phyloP scores from a whole-genome alignment of 1,140 invertebrate species.

The Laodelphax striatellus region DNA sequence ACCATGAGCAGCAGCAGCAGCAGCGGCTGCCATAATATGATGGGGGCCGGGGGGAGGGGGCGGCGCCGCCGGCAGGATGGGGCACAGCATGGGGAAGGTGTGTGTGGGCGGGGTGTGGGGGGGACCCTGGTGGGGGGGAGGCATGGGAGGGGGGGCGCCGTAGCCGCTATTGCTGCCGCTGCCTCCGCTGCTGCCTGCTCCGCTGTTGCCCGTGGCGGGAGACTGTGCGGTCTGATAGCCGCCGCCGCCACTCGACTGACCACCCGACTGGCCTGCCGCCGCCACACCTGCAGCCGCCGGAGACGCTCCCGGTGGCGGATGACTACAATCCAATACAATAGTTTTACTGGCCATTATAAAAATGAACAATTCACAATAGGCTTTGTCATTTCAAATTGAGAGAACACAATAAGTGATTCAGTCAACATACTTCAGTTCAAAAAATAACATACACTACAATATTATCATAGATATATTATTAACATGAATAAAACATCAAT shows the following conservation, averaged over 20 bases:
- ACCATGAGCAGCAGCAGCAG: conserved; percentile 11
- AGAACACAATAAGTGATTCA: no score
- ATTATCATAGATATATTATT: no score
- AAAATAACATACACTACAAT: no score
- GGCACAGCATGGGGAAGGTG: conserved; percentile 45
- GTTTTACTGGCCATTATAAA: no score
- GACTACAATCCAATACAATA: no score
- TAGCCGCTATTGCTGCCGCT: background rate
- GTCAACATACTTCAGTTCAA: no score
- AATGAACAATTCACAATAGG: no score
- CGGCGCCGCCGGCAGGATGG: conserved; percentile 41
- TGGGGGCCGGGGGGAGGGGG: conserved; percentile 36
- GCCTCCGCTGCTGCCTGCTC: no score
- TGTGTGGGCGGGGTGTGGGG: conserved; percentile 35
- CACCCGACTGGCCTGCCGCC: background rate
- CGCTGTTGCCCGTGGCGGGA: conserved; percentile 26
- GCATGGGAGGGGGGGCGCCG: conserved; percentile 33
- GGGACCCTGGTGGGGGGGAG: conserved; percentile 34
- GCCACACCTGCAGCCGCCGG: no score
- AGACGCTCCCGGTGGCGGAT: conserved; percentile 7
- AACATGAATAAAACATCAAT: no score
- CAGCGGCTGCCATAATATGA: conserved; percentile 34
- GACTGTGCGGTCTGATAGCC: conserved; percentile 37
- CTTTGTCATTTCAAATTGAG: no score
- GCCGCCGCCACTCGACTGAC: conserved; percentile 2